Base-by-base conservation (phyloP, 2,113 vertebrate species). In the Agapornis roseicollis region DNA sequence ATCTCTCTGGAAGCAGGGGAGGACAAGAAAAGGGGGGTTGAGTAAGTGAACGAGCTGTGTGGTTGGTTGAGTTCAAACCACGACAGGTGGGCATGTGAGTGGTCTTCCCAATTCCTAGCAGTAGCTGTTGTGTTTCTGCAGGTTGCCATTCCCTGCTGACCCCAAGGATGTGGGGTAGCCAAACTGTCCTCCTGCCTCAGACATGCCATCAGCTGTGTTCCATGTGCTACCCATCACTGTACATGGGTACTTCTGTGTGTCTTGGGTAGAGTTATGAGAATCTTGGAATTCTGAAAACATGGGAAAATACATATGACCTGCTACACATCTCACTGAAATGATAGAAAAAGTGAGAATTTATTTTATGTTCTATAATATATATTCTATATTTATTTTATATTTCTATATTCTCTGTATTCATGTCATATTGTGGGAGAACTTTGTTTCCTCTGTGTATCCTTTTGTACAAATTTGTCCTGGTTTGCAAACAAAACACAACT, bases 231-330 rank as follows among this genome's bases (percentile, higher is more conserved):
- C 23, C 33, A 16, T 58, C 33, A 16, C 13, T 58, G 22, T 24
- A 9, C 56, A 10, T 58, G 56, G 13, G 10, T 39, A 9, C 17
- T 73, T 44, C 28, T 39, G 5, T 39, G 6, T 76, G 33, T 31
- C 49, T 50, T 0, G 0, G 18, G 18, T 2, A 69, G 19, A 47
- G 15, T 17, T 17, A 47, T 0, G 2, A 31, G 31, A 69, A 33
- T 20, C 25, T 4, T 28, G 14, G 14, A 55, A 39, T 61, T 47
- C 33, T 61, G 28, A 73, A 90, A 81, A 50, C 4, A 23, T 14
- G 29, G 37, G 28, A 37, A 78, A 85, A 94, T 24, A 27, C 13
- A 0, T 69, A 13, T 13, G 11, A 70, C 8, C 11, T 33, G 9
- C 11, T 28, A 53, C 22, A 13, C 7, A 47, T 49, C 20, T 55